phyloP scores from a whole-genome alignment of 2,888 invertebrate genomes.

The Acronicta psi region DNA sequence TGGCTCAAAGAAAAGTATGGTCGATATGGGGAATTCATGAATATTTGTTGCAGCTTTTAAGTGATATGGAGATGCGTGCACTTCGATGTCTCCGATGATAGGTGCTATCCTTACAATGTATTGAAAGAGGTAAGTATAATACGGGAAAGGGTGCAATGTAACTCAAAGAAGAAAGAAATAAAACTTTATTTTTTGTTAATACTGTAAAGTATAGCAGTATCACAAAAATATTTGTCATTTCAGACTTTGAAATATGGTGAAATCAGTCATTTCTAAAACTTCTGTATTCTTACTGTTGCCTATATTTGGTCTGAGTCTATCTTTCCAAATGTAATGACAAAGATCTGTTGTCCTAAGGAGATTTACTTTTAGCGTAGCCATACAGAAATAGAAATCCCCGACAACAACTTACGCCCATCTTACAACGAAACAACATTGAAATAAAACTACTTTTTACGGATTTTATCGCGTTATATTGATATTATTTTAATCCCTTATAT shows the following conservation, averaged over 20 bases:
- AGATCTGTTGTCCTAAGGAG: neutral
- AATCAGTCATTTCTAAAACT: slow-evolving; percentile 2
- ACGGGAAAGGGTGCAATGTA: slow-evolving; percentile 46
- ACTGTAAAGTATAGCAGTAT: slow-evolving; percentile 23
- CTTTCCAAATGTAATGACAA: too few relatives aligned
- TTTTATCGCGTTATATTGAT: too few relatives aligned
- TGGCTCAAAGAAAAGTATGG: slow-evolving; percentile 75
- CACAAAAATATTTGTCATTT: slow-evolving; percentile 11
- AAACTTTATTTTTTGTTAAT: slow-evolving; percentile 22
- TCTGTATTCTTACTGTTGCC: neutral
- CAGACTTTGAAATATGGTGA: slow-evolving; percentile 3
- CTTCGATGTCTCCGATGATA: slow-evolving; percentile 77
- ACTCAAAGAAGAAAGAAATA: slow-evolving; percentile 36
- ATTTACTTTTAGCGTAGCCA: neutral
- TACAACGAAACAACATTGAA: slow-evolving; percentile 5
- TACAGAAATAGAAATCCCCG: neutral
- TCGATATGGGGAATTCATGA: slow-evolving; percentile 85
- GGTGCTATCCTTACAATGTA: slow-evolving; percentile 71
- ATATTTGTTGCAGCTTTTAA: slow-evolving; percentile 88
- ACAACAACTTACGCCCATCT: neutral
- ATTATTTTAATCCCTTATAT: too few relatives aligned
- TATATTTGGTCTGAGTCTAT: neutral
- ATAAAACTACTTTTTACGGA: too few relatives aligned
- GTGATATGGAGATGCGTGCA: slow-evolving; percentile 79
- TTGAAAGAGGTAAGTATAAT: slow-evolving; percentile 79